Evolutionary conservation across 2,888 invertebrate species (phyloP).

Genomic region (Cataglyphis altisquamis): DNA sequence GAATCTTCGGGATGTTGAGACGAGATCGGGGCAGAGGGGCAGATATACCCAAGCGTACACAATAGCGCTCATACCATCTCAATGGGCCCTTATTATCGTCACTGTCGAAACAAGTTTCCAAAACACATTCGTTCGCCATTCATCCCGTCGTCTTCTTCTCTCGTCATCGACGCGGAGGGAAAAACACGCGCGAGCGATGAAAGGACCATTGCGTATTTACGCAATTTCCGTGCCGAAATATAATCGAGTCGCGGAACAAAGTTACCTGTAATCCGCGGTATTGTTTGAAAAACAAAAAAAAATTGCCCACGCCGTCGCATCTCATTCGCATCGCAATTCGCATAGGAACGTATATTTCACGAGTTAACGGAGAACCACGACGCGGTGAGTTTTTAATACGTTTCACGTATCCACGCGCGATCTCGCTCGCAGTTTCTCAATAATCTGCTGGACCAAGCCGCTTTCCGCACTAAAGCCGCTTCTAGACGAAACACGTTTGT

Average conservation of each 20-base stretch:
- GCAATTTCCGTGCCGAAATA: constrained; percentile 68
- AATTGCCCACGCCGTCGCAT: background rate
- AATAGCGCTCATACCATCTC: constrained; percentile 73
- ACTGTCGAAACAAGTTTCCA: constrained; percentile 78
- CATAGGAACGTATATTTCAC: background rate
- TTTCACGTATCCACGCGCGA: constrained; percentile 5
- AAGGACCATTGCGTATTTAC: constrained; percentile 62
- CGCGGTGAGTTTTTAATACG: constrained; percentile 30
- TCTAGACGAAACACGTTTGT: constrained; percentile 42
- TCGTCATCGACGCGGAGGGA: constrained; percentile 6
- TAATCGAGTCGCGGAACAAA: constrained; percentile 65
- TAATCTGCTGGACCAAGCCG: constrained; percentile 44
- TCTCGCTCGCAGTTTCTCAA: constrained; percentile 18
- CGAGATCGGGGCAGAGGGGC: constrained; percentile 68
- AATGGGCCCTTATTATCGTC: constrained; percentile 79
- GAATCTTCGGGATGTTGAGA: constrained; percentile 80
- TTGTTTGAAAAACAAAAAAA: background rate
- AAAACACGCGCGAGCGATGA: constrained; percentile 45
- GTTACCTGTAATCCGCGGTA: constrained; percentile 18
- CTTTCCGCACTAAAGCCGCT: constrained; percentile 45
- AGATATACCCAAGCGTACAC: constrained; percentile 75
- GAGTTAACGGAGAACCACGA: constrained; percentile 4
- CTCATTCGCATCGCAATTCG: constrained; percentile 9
- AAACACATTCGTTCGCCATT: constrained; percentile 71
- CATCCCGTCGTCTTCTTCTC: constrained; percentile 56